Base-by-base conservation (phyloP, 2,113 vertebrate genomes). In the Alethe diademata region DNA sequence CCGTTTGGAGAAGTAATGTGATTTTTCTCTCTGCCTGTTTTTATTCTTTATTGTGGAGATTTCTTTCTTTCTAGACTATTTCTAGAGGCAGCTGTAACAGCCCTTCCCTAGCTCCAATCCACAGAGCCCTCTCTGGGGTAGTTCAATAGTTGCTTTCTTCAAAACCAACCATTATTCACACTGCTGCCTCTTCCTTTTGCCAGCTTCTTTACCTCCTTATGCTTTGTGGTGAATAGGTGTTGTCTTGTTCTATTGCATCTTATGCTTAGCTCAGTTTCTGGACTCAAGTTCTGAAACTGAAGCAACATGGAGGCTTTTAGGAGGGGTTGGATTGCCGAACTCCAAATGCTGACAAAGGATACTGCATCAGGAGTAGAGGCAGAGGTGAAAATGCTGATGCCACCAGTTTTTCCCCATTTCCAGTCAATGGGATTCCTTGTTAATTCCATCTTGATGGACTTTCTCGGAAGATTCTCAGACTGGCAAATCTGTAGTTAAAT, bases 161-260 rank as follows among this genome's bases (percentile, higher is more conserved):
- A 69, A 51, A 95, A 47, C 7, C 28, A 74, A 1, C 45, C 19
- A 11, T 42, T 51, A 22, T 9, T 54, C 22, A 8, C 12, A 7
- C 14, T 65, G 12, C 70, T 83, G 19, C 74, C 50, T 82, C 50
- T 50, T 90, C n/a, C 57, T 87, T 86, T 71, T 58, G 40, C n/a
- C 48, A 43, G 7, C 26, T 61, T 65, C 70, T 54, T 72, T 75
- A 61, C 12, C 64, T 83, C 26, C 40, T 65, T 69, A 11, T 9
- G 9, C 45, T 76, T 82, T 0, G 0, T 8, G 5, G 18, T 61
- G n/a, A 72, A 79, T 42, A 28, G 12, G 15, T 57, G 15, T 90
- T 85, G 17, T 48, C 35, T 36, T 88, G 29, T 78, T 71, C 50
- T 50, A 2, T 67, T 71, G 12, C 6, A 40, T 80, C 54, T 67